A percentile compares a stretch with the other conserved stretches of the same genome.
phyloP scores from a whole-genome alignment of 2,888 invertebrate genomes.

The Heliconius ismenius region DNA sequence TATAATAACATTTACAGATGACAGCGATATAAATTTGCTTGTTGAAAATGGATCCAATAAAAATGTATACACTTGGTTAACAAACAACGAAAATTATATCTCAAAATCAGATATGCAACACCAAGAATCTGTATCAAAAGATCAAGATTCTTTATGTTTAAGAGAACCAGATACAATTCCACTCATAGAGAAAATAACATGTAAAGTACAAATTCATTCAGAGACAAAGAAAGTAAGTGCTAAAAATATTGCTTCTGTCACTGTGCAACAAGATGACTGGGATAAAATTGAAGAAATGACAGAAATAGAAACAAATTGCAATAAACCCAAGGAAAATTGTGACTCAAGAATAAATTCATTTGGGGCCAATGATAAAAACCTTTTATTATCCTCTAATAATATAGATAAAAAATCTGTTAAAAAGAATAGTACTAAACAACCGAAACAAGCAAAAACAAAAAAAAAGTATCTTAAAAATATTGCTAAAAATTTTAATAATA shows the following conservation, averaged over 20 bases:
- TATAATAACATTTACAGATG: conserved; percentile 59
- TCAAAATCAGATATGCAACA: conserved; percentile 60
- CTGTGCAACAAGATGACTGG: conserved; percentile 69
- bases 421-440: conserved; percentile 55
- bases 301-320: conserved; percentile 54
- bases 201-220: conserved; percentile 62
- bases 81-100: conserved; percentile 71
- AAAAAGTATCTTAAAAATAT: conserved; percentile 48
- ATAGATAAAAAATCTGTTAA: conserved; percentile 49
- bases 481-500: conserved; percentile 70
- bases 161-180: conserved; percentile 46
- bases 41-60: conserved; percentile 57
- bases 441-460: conserved; percentile 49
- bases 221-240: conserved; percentile 52
- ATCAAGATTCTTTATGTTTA: background rate
- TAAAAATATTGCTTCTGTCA: conserved; percentile 53
- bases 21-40: conserved; percentile 54
- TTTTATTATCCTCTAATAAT: conserved; percentile 59
- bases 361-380: conserved; percentile 54
- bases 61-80: conserved; percentile 71
- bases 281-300: conserved; percentile 71
- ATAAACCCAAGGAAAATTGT: conserved; percentile 56
- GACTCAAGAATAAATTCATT: conserved; percentile 63
- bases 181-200: conserved; percentile 54
- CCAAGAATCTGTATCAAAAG: conserved; percentile 52